Evolutionary conservation across 2,113 vertebrate genomes (phyloP).

Genomic region (Sclerurus mexicanus): DNA sequence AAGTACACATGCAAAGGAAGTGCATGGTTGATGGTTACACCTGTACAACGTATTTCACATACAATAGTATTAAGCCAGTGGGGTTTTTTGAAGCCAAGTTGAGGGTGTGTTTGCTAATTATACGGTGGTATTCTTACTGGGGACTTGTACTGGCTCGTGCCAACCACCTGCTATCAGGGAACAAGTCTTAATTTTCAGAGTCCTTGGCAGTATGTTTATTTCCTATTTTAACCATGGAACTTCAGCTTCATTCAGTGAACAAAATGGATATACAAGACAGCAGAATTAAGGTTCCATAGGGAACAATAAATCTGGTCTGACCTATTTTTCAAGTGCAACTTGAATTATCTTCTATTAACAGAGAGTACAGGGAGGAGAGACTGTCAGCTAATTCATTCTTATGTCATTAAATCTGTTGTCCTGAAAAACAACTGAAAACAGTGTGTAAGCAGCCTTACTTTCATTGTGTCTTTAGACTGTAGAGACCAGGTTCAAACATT

Average conservation of each 20-base stretch:
- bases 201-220: not conserved
- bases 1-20: not conserved
- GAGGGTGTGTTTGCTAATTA: not conserved
- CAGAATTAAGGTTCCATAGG: not conserved
- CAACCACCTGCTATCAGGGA: not conserved
- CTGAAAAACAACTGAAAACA: constrained; percentile 5
- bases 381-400: not conserved
- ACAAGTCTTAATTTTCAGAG: not conserved
- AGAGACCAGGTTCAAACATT: not conserved
- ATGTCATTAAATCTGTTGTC: not conserved
- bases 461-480: not conserved
- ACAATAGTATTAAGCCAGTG: not conserved
- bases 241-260: not conserved
- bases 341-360: constrained; percentile 25
- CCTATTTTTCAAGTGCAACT: not conserved
- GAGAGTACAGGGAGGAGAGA: not conserved
- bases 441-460: not conserved
- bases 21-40: not conserved
- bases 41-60: not conserved
- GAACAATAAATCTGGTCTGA: not conserved
- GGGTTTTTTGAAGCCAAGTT: not conserved
- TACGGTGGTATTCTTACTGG: not conserved
- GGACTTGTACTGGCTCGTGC: not conserved
- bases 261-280: not conserved
- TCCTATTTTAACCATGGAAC: not conserved